Conservation (phyloP, 2,113 vertebrate species). For the Pachypanchax playfairii region DNA sequence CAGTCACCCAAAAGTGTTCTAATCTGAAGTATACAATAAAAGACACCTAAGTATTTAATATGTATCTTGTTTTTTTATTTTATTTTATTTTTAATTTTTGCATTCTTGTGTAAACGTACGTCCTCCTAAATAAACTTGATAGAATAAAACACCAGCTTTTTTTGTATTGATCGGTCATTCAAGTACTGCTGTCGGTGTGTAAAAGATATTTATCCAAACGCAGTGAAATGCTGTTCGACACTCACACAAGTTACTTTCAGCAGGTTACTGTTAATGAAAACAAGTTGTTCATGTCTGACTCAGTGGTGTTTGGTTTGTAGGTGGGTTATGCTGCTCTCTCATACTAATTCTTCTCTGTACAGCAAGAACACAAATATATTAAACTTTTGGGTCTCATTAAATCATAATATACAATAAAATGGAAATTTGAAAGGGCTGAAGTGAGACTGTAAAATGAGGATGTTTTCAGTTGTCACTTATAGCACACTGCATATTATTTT, state of each 20-base stretch:
- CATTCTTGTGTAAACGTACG: no score
- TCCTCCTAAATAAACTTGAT: no score
- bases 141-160: no score
- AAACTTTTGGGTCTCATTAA: conserved; percentile 39
- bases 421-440: conserved; percentile 29
- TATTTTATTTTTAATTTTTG: no score
- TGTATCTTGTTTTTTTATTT: no score
- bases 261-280: conserved; percentile 3
- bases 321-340: conserved; percentile 47
- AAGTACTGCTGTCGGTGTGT: neutral
- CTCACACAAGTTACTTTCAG: conserved; percentile 20
- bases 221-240: conserved; percentile 3
- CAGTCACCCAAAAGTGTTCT: no score
- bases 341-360: conserved; percentile 17
- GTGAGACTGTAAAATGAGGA: conserved; percentile 22
- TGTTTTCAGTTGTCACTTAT: conserved; percentile 44
- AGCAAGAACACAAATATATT: neutral
- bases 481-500: conserved; percentile 44
- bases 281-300: conserved; percentile 36
- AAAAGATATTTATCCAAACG: neutral
- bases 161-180: neutral
- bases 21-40: no score
- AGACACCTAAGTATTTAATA: no score
- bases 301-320: conserved; percentile 48
- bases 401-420: conserved; percentile 36